Conservation (phyloP, 2,113 vertebrate species). For the Triplophysa siluroides region DNA sequence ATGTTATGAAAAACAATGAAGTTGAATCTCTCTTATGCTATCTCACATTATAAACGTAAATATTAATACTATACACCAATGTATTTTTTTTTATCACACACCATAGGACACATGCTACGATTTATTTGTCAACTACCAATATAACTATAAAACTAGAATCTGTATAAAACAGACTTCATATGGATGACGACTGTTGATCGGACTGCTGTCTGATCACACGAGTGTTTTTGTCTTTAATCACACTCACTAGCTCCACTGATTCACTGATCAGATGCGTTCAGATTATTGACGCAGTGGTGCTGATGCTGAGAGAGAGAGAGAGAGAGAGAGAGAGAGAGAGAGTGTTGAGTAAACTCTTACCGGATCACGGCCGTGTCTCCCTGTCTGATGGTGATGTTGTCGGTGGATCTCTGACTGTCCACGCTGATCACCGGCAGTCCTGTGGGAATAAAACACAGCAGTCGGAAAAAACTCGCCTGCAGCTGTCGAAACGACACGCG, state of each 20-base stretch:
- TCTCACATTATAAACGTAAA: too few relatives aligned
- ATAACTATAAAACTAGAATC: too few relatives aligned
- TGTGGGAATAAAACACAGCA: constrained; percentile 98
- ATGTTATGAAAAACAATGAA: too few relatives aligned
- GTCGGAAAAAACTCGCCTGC: constrained; percentile 93
- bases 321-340: constrained; percentile 17
- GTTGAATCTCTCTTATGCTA: too few relatives aligned
- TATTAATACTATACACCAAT: too few relatives aligned
- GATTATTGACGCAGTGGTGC: not conserved
- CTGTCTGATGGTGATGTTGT: constrained; percentile 99
- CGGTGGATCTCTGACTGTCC: constrained; percentile 96
- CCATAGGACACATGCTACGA: too few relatives aligned
- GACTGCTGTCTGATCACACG: too few relatives aligned
- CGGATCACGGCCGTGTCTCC: constrained; percentile 98
- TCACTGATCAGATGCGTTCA: not conserved
- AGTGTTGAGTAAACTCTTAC: constrained; percentile 74
- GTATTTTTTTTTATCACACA: too few relatives aligned
- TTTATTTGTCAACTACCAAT: too few relatives aligned
- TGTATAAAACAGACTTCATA: too few relatives aligned
- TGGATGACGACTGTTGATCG: too few relatives aligned
- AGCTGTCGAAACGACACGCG: constrained; percentile 87
- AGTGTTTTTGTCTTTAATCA: too few relatives aligned
- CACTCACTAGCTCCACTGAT: not conserved
- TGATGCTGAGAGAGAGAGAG: constrained; percentile 16
- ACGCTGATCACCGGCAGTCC: constrained; percentile 97